These are phyloP conservation scores for Tupaia chinensis DNA, from an alignment of 2,113 vertebrate genomes.

Conservation along the genomic window DNA sequence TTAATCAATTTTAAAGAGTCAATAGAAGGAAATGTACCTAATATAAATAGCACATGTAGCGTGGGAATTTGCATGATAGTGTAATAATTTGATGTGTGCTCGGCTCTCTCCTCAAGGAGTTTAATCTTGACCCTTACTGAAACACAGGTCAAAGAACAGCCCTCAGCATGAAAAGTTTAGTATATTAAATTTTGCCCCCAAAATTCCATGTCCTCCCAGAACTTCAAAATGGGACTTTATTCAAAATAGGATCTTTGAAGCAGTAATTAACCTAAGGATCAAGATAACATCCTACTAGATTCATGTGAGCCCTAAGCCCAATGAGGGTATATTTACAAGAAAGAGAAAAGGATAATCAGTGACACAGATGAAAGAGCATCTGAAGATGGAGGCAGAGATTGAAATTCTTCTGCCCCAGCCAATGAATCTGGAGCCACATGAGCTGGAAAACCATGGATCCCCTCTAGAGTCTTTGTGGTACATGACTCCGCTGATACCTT, in stretches of 20 bases:
- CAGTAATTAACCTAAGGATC: not conserved
- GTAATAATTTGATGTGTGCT: not conserved
- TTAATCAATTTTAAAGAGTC: not conserved
- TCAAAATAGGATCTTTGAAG: not conserved
- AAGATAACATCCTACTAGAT: not conserved
- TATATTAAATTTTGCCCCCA: not conserved
- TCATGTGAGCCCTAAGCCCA: not conserved
- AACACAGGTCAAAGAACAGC: not conserved
- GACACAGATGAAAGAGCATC: not conserved
- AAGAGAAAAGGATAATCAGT: not conserved
- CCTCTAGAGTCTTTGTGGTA: rapidly evolving
- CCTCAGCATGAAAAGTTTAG: not conserved
- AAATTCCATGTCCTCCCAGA: not conserved
- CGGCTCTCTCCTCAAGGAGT: not conserved
- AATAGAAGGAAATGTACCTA: not conserved
- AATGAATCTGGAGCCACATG: not conserved
- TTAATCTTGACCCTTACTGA: not conserved
- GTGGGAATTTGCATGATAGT: not conserved
- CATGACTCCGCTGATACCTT: not conserved
- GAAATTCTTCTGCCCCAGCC: not conserved
- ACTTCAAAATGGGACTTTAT: not conserved
- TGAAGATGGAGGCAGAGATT: not conserved
- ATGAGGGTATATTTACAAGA: not conserved
- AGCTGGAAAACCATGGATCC: not conserved
- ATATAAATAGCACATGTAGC: not conserved